These are phyloP conservation scores for Auanema sp. DNA, from an alignment of 2,888 invertebrate genomes.

Conservation along the genomic window DNA sequence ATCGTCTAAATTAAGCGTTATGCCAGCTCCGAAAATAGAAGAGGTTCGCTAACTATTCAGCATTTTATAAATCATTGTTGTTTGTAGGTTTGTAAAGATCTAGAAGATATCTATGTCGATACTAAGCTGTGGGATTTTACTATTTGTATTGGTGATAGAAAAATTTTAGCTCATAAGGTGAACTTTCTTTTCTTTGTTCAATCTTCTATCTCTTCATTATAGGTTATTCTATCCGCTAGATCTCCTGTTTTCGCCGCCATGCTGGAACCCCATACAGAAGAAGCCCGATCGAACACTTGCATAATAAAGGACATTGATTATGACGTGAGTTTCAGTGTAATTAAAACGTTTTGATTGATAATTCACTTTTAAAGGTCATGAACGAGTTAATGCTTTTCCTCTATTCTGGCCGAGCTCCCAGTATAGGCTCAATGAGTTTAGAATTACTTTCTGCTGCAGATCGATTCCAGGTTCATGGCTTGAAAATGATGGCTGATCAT, in stretches of 20 bases:
- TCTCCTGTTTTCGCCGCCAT: constrained; percentile 57
- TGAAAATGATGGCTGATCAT: constrained; percentile 62
- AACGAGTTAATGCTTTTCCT: constrained; percentile 54
- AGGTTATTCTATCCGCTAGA: constrained; percentile 46
- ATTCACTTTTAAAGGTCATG: constrained; percentile 42
- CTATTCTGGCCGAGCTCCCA: constrained; percentile 55
- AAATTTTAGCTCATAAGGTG: constrained; percentile 39
- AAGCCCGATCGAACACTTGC: constrained; percentile 41
- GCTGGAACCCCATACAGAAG: constrained; percentile 58
- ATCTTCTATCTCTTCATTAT: constrained; percentile 1
- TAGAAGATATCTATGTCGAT: constrained; percentile 48
- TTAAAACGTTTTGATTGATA: neutral
- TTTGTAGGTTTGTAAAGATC: constrained; percentile 47
- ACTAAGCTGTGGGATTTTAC: constrained; percentile 55
- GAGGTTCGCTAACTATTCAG: constrained; percentile 25
- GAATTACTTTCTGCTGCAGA: constrained; percentile 62
- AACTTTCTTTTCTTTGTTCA: neutral
- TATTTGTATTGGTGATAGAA: constrained; percentile 44
- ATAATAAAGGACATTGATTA: constrained; percentile 45
- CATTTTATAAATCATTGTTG: neutral
- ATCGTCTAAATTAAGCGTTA: constrained; percentile 16
- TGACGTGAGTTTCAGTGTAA: constrained; percentile 30
- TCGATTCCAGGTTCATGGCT: constrained; percentile 57
- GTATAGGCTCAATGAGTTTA: constrained; percentile 47
- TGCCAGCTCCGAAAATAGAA: constrained; percentile 35